phyloP scores from a whole-genome alignment of 1,140 invertebrate genomes.

The Drosophila subpulchrella region DNA sequence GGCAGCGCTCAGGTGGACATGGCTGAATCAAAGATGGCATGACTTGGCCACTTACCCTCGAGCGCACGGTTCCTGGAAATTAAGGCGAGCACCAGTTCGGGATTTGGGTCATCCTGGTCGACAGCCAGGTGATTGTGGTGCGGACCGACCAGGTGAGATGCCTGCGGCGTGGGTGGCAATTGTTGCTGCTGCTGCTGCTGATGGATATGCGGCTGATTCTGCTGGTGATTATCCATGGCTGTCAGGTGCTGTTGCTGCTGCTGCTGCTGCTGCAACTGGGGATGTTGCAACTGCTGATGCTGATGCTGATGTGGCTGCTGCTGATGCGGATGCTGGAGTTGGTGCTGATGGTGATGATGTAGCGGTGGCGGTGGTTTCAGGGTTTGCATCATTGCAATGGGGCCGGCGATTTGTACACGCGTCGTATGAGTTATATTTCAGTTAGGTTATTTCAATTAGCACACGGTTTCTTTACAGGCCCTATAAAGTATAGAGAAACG shows the following conservation, averaged over 20 bases:
- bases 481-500: conserved; percentile 4
- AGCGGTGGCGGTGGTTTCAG: conserved; percentile 81
- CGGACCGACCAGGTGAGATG: conserved; percentile 80
- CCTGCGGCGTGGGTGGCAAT: conserved; percentile 85
- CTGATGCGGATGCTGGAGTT: conserved; percentile 30
- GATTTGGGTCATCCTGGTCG: conserved; percentile 86
- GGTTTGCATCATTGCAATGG: conserved; percentile 84
- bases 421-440: conserved; percentile 46
- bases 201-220: conserved; percentile 61
- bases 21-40: conserved; percentile 56
- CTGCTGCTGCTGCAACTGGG: conserved; percentile 29
- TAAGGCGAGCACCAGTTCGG: conserved; percentile 93
- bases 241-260: conserved; percentile 73
- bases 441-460: conserved; percentile 13
- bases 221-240: conserved; percentile 75
- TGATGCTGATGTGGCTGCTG: conserved; percentile 54
- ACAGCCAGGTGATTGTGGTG: conserved; percentile 66
- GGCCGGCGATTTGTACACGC: conserved; percentile 45
- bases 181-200: conserved; percentile 74
- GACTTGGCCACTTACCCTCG: conserved; percentile 89
- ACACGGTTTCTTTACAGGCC: not conserved
- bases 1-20: conserved; percentile 35
- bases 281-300: conserved; percentile 41
- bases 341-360: conserved; percentile 75
- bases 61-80: conserved; percentile 94